Conservation (phyloP, 2,797 vertebrate genomes). For the Bradypus variegatus region DNA sequence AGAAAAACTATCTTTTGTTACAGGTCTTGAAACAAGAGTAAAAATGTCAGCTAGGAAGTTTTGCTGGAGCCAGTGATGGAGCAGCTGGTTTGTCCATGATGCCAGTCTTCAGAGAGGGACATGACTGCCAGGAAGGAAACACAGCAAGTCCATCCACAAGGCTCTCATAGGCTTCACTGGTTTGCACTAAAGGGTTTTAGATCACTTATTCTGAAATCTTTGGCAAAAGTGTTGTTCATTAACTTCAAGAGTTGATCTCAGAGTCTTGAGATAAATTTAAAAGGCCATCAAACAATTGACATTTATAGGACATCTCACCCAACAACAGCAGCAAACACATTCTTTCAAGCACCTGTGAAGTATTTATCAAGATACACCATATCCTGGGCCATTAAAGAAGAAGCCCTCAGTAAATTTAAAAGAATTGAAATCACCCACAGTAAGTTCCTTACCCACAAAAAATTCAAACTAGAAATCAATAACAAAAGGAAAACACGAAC, state of each 20-base stretch:
- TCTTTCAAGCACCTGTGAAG: background rate
- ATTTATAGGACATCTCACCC: background rate
- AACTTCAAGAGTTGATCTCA: background rate
- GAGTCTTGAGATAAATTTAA: background rate
- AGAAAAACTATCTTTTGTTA: background rate
- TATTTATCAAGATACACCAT: fast-evolving
- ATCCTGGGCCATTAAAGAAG: background rate
- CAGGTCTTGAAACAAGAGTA: background rate
- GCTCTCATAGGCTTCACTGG: background rate
- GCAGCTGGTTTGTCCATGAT: no score
- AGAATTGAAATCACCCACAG: background rate
- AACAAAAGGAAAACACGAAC: background rate
- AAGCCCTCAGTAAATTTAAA: background rate
- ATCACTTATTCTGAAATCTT: background rate
- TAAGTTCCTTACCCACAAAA: background rate
- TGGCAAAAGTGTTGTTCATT: background rate
- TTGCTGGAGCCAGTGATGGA: background rate
- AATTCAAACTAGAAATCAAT: background rate
- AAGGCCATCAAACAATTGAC: background rate
- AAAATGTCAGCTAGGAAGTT: background rate
- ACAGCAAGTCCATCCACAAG: fast-evolving
- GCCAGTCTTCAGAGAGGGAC: background rate
- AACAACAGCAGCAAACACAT: background rate
- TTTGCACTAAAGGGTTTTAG: background rate
- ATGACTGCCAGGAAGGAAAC: background rate